A percentile compares a stretch with the other conserved stretches of the same genome.
These are phyloP conservation scores for Odocoileus virginianus DNA, from an alignment of 2,113 vertebrate genomes.

Conservation along the genomic window DNA sequence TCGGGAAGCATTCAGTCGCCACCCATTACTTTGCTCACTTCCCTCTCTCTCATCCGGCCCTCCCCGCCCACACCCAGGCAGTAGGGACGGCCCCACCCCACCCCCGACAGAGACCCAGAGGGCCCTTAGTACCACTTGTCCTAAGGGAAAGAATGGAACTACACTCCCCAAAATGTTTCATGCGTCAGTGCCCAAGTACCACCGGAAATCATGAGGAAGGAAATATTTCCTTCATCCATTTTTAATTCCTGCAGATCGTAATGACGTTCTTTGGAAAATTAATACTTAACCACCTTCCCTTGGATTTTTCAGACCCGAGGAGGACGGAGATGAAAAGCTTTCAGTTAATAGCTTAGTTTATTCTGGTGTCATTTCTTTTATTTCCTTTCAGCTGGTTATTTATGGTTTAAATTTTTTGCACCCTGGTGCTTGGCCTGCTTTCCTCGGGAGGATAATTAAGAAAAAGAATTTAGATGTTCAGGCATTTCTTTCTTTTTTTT, in stretches of 20 bases:
- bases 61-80: background rate
- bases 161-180: slow-evolving; percentile 48
- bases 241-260: slow-evolving; percentile 82
- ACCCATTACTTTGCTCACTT: background rate
- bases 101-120: background rate
- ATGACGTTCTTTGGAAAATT: slow-evolving; percentile 79
- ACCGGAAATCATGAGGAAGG: slow-evolving; percentile 46
- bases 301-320: slow-evolving; percentile 64
- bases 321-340: slow-evolving; percentile 53
- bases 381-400: slow-evolving; percentile 78
- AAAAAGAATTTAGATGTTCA: slow-evolving; percentile 75
- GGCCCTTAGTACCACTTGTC: slow-evolving; percentile 22
- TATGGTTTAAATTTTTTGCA: slow-evolving; percentile 79
- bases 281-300: slow-evolving; percentile 75
- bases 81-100: background rate
- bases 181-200: slow-evolving; percentile 10
- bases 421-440: slow-evolving; percentile 73
- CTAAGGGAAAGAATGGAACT: slow-evolving; percentile 50
- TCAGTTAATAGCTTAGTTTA: slow-evolving; percentile 80
- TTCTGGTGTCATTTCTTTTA: slow-evolving; percentile 78
- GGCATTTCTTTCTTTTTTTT: slow-evolving; percentile 27
- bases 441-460: slow-evolving; percentile 81
- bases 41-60: background rate
- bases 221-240: slow-evolving; percentile 76
- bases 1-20: background rate